These are phyloP conservation scores for Oreochromis tanganicae DNA, from an alignment of 2,113 vertebrate species.

Conservation along the genomic window DNA sequence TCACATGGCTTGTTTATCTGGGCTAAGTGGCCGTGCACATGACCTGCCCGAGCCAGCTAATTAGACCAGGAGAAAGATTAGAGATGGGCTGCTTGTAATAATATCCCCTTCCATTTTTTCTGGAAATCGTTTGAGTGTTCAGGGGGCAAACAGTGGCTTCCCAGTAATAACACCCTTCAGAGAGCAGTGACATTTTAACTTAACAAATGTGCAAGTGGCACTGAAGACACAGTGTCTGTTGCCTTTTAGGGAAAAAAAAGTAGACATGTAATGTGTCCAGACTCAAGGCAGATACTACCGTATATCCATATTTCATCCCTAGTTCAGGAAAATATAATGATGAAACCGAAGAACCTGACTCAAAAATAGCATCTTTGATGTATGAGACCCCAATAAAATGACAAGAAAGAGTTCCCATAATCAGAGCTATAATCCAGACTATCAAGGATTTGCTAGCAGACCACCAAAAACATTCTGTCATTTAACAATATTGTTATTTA, in stretches of 20 bases:
- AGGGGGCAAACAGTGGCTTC: background rate
- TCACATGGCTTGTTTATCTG: constrained; percentile 48
- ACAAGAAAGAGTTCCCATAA: background rate
- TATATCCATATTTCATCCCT: background rate
- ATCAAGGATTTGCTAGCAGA: background rate
- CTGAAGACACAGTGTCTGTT: background rate
- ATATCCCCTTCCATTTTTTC: background rate
- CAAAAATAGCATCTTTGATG: background rate
- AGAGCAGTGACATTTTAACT: background rate
- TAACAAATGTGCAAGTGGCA: background rate
- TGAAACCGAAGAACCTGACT: background rate
- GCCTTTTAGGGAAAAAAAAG: background rate
- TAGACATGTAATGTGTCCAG: background rate
- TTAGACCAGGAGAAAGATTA: constrained; percentile 42
- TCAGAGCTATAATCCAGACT: background rate
- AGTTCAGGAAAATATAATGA: background rate
- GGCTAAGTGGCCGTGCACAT: constrained; percentile 43
- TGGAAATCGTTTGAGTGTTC: constrained; percentile 12
- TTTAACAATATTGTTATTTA: background rate
- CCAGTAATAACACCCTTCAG: constrained; percentile 25
- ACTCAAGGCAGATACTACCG: background rate
- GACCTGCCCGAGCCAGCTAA: constrained; percentile 37
- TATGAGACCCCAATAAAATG: background rate
- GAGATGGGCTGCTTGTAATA: constrained; percentile 1
- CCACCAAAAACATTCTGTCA: background rate